These are phyloP conservation scores for Branchinecta lynchi DNA, from an alignment of 1,140 invertebrate species.

Conservation along the genomic window DNA sequence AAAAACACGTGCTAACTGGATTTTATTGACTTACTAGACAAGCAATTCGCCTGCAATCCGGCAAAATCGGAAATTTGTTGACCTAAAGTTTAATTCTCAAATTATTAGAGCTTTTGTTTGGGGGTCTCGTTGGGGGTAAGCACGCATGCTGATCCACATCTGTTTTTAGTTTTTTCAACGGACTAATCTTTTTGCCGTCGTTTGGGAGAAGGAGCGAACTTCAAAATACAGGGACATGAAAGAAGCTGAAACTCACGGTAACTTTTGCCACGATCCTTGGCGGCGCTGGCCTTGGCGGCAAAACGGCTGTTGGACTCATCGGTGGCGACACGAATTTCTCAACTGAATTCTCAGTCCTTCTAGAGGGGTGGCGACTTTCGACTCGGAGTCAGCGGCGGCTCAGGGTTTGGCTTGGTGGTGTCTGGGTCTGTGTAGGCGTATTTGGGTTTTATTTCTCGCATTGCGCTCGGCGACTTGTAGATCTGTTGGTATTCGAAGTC, in stretches of 20 bases:
- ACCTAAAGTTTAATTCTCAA: no score
- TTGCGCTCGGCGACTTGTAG: neutral
- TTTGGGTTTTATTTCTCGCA: conserved; percentile 7
- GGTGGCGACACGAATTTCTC: neutral
- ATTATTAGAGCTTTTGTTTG: no score
- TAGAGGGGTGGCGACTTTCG: neutral
- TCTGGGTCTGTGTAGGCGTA: conserved; percentile 1
- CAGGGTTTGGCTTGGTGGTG: neutral
- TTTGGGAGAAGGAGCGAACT: no score
- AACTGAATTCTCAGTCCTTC: neutral
- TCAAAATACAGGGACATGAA: no score
- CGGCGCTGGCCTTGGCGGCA: neutral
- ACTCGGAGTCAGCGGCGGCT: neutral
- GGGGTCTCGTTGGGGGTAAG: no score
- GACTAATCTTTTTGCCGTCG: no score
- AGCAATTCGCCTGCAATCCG: no score
- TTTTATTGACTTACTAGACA: no score
- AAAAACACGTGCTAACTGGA: no score
- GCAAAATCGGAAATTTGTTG: no score
- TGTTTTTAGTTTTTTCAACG: no score
- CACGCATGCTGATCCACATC: no score
- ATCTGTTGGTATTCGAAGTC: conserved; percentile 1
- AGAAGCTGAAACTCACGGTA: neutral
- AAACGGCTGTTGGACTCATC: neutral
- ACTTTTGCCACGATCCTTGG: neutral